Evolutionary conservation across 2,113 vertebrate genomes (phyloP).

Genomic region (Sebastes fasciatus): DNA sequence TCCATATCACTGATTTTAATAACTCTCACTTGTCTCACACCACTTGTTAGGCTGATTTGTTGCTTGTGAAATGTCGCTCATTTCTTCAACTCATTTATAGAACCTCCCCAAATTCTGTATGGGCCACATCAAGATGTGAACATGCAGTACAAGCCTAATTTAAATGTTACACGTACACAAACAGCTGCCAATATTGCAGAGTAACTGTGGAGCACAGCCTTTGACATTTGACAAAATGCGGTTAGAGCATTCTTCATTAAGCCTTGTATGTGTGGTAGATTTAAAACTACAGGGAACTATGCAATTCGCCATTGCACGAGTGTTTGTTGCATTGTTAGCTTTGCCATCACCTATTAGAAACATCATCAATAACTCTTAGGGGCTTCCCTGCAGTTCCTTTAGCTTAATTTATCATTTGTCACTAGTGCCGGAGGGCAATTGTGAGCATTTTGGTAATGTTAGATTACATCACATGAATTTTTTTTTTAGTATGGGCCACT

Average conservation of each 20-base stretch:
- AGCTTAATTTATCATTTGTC: neutral
- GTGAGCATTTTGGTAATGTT: neutral
- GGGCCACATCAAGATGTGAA: conserved; percentile 4
- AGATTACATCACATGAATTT: neutral
- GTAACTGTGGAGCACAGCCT: neutral
- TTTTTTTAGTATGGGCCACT: neutral
- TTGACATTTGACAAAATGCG: neutral
- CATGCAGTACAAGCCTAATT: conserved; percentile 24
- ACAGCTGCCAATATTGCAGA: neutral
- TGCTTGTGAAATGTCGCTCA: conserved; percentile 63
- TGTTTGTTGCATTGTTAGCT: neutral
- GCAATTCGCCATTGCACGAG: neutral
- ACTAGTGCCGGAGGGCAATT: neutral
- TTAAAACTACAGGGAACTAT: neutral
- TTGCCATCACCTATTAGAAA: neutral
- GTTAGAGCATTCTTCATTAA: neutral
- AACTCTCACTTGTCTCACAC: conserved; percentile 39
- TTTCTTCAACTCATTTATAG: conserved; percentile 43
- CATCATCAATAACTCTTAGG: neutral
- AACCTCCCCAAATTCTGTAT: conserved; percentile 7
- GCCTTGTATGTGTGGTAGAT: neutral
- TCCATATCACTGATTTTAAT: conserved; percentile 56
- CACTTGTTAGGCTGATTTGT: conserved; percentile 59
- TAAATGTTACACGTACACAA: conserved; percentile 30
- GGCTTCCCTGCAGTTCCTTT: neutral